These are phyloP conservation scores for Macrophya annulata DNA, from an alignment of 2,888 invertebrate genomes.

Conservation along the genomic window DNA sequence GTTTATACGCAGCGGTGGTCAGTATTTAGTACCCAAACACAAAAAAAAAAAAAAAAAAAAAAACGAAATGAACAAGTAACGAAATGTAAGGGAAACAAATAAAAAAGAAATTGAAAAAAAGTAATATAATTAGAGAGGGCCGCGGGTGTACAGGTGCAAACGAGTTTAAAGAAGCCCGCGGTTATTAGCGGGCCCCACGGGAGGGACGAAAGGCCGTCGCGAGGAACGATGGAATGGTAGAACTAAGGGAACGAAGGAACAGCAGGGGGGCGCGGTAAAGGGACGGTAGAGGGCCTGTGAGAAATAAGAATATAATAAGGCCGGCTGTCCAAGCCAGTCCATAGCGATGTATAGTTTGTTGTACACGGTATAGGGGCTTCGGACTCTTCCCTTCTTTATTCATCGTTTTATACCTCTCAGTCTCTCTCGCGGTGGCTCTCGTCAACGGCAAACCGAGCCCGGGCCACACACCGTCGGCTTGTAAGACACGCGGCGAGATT, in stretches of 20 bases:
- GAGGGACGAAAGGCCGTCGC: conserved; percentile 62
- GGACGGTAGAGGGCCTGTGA: conserved; percentile 39
- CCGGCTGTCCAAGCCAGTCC: conserved; percentile 58
- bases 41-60: conserved; percentile 24
- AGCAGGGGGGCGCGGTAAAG: conserved; percentile 49
- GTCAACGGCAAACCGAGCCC: conserved; percentile 72
- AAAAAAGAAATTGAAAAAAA: neutral
- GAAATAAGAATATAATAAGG: conserved; percentile 63
- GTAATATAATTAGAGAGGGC: conserved; percentile 54
- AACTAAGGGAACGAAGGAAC: conserved; percentile 57
- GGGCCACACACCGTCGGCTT: conserved; percentile 78
- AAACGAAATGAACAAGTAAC: neutral
- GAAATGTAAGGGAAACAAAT: neutral
- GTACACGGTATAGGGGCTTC: conserved; percentile 11
- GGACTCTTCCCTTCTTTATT: neutral
- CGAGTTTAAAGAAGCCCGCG: conserved; percentile 72
- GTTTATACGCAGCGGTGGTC: conserved; percentile 22
- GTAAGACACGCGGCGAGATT: conserved; percentile 79
- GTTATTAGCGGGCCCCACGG: conserved; percentile 72
- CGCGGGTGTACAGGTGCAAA: conserved; percentile 72
- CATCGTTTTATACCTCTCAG: conserved; percentile 11
- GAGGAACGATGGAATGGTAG: conserved; percentile 60
- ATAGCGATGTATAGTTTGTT: conserved; percentile 27
- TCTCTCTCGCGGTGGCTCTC: conserved; percentile 60
- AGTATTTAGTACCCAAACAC: conserved; percentile 11